These are phyloP conservation scores for Corythoichthys haematopterus DNA, from an alignment of 2,113 vertebrate genomes.

Conservation along the genomic window DNA sequence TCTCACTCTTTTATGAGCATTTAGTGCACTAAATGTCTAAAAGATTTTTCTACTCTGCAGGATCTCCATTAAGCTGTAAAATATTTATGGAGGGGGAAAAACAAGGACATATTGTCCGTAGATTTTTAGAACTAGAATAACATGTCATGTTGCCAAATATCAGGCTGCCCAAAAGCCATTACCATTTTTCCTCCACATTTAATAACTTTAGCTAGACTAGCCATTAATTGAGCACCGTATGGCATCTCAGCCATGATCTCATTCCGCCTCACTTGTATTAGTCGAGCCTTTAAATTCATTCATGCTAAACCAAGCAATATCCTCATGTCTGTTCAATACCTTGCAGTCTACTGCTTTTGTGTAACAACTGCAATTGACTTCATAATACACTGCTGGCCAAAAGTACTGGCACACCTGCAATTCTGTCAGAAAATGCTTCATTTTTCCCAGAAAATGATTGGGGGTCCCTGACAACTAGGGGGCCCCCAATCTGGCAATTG, in stretches of 20 bases:
- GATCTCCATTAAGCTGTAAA: neutral
- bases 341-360: too few species aligned
- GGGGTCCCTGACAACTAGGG: too few species aligned
- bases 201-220: conserved; percentile 10
- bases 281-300: too few species aligned
- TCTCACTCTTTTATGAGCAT: conserved; percentile 23
- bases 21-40: conserved; percentile 3
- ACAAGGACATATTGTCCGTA: neutral
- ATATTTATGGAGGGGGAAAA: neutral
- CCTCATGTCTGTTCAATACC: too few species aligned
- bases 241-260: conserved; percentile 31
- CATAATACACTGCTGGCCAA: too few species aligned
- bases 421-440: too few species aligned
- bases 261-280: conserved; percentile 1
- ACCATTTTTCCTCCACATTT: conserved; percentile 8
- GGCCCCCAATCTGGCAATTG: too few species aligned
- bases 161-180: conserved; percentile 25
- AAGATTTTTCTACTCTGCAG: neutral
- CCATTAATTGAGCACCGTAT: neutral
- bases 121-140: neutral
- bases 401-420: too few species aligned
- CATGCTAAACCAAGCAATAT: too few species aligned
- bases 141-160: conserved; percentile 3
- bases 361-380: too few species aligned
- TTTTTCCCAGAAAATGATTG: too few species aligned